These are phyloP conservation scores for Arbacia lixula DNA, from an alignment of 53 echinoderm and acorn worm species.

Conservation along the genomic window DNA sequence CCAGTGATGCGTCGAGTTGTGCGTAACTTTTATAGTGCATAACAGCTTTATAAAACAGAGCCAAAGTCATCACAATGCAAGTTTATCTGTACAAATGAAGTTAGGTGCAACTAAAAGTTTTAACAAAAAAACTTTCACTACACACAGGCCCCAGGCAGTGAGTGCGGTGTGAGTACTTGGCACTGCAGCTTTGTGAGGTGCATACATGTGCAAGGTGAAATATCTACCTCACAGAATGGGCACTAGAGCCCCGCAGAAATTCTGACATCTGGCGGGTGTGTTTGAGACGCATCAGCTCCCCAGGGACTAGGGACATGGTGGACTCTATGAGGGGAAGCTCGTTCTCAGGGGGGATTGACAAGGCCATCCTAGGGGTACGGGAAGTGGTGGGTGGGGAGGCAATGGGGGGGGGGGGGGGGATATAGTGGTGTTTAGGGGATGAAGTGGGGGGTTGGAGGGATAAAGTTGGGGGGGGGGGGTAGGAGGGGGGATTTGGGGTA, in stretches of 20 bases:
- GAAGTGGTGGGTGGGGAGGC: background rate
- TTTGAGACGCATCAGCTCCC: constrained; percentile 87
- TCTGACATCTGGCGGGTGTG: constrained; percentile 90
- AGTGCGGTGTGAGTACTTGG: too few species aligned
- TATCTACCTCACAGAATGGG: constrained; percentile 31
- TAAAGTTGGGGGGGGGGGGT: background rate
- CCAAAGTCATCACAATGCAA: too few species aligned
- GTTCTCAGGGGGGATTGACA: constrained; percentile 66
- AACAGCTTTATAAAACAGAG: too few species aligned
- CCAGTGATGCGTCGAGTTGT: too few species aligned
- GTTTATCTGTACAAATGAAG: too few species aligned
- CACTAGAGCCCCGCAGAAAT: constrained; percentile 53
- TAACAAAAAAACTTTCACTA: too few species aligned
- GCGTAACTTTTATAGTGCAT: too few species aligned
- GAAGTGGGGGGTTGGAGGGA: background rate
- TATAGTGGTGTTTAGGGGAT: background rate
- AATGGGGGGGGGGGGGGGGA: background rate
- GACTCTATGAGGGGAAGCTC: constrained; percentile 72
- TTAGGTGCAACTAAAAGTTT: too few species aligned
- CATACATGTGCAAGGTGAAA: too few species aligned
- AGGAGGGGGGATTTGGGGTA: background rate
- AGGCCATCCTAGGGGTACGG: constrained; percentile 44
- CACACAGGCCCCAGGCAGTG: too few species aligned
- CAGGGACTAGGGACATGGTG: constrained; percentile 57
- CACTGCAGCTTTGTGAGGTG: too few species aligned